A percentile compares a stretch with the other conserved stretches of the same genome.
phyloP scores from a whole-genome alignment of 2,113 vertebrate genomes.

The Aegithalos caudatus region DNA sequence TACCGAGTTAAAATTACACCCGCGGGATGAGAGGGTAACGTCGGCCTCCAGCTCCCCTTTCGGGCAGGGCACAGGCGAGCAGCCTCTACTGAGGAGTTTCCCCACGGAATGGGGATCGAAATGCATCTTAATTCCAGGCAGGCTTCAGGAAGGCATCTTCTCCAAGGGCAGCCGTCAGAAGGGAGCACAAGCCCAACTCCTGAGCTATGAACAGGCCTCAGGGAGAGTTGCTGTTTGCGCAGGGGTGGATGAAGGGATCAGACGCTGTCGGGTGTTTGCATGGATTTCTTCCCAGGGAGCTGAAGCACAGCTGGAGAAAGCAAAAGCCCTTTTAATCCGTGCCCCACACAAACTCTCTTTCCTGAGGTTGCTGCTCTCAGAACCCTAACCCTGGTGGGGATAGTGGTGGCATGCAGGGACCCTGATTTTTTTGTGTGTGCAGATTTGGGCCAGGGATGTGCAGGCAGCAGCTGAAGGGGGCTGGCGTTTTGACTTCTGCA shows the following conservation, averaged over 20 bases:
- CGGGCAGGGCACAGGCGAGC: neutral
- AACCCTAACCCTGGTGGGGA: neutral
- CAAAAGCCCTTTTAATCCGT: neutral
- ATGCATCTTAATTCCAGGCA: neutral
- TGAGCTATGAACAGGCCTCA: rapidly evolving
- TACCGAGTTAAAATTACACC: slow-evolving; percentile 13
- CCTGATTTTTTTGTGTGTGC: neutral
- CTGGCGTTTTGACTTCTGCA: slow-evolving; percentile 3
- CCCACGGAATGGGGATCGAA: neutral
- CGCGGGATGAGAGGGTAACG: rapidly evolving
- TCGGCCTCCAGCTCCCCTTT: neutral
- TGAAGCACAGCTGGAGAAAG: neutral
- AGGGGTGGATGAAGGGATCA: rapidly evolving
- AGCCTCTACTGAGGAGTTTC: neutral
- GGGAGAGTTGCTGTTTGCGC: neutral
- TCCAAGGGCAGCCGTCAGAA: neutral
- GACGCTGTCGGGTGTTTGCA: neutral
- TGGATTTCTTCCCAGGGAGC: neutral
- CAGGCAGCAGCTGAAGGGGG: neutral
- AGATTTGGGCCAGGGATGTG: neutral
- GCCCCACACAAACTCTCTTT: rapidly evolving
- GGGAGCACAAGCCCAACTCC: neutral
- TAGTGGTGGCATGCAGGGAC: rapidly evolving
- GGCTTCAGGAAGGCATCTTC: neutral
- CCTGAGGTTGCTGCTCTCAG: neutral